Percentiles rank a stretch among this genome's conserved stretches.
These are phyloP conservation scores for Ametastegia equiseti DNA, from an alignment of 2,888 invertebrate genomes.

Conservation along the genomic window DNA sequence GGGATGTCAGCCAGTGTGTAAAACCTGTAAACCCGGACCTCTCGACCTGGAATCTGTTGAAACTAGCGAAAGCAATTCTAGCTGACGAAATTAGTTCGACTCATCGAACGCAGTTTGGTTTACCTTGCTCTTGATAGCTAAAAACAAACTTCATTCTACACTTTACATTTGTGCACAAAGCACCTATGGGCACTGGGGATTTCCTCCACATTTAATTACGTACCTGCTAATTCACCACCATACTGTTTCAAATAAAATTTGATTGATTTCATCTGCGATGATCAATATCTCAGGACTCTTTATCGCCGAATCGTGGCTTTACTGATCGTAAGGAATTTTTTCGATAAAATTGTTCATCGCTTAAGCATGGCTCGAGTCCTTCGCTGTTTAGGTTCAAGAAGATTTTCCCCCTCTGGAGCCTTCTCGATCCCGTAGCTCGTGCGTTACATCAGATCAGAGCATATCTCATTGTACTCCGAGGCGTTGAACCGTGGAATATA, in stretches of 20 bases:
- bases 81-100: slow-evolving; percentile 23
- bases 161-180: neutral
- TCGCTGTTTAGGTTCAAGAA: slow-evolving; percentile 6
- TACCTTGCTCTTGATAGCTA: slow-evolving; percentile 21
- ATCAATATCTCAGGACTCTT: neutral
- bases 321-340: neutral
- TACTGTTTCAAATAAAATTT: neutral
- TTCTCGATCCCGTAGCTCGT: neutral
- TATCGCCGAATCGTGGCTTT: neutral
- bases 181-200: neutral
- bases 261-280: neutral
- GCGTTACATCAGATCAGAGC: slow-evolving; percentile 34
- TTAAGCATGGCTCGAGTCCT: slow-evolving; percentile 9
- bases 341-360: neutral
- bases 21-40: neutral
- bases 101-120: slow-evolving; percentile 22
- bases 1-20: neutral
- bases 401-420: neutral
- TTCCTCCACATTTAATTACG: neutral
- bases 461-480: slow-evolving; percentile 1
- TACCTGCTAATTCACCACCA: neutral
- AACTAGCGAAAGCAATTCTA: slow-evolving; percentile 8
- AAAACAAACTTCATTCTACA: slow-evolving; percentile 21
- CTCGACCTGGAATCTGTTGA: neutral
- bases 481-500: neutral